Conservation (phyloP, 2,888 invertebrate genomes). For the Carterocephalus palaemon region DNA sequence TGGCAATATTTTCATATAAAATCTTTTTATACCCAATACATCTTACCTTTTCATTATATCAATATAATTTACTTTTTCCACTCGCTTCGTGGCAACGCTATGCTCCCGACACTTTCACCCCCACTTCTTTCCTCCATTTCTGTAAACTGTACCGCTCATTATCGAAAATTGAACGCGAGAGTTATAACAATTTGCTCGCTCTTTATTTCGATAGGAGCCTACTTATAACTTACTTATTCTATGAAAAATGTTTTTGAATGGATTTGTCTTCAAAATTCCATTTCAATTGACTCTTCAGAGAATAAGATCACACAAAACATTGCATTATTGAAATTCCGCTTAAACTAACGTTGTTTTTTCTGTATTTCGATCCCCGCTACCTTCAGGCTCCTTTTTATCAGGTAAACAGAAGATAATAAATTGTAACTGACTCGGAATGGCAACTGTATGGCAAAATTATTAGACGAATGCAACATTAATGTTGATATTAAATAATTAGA, state of each 20-base stretch:
- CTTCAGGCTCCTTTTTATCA: constrained; percentile 91
- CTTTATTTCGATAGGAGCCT: constrained; percentile 25
- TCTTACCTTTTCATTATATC: constrained; percentile 55
- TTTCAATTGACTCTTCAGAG: constrained; percentile 33
- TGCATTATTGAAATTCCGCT: constrained; percentile 40
- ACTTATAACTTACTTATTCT: constrained; percentile 13
- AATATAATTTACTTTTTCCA: constrained; percentile 60
- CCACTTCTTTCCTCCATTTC: constrained; percentile 41
- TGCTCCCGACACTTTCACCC: constrained; percentile 55
- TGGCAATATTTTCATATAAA: constrained; percentile 9
- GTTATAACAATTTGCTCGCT: constrained; percentile 21
- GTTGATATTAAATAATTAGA: constrained; percentile 50
- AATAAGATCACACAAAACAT: constrained; percentile 27
- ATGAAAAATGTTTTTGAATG: constrained; percentile 21
- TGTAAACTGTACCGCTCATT: constrained; percentile 31
- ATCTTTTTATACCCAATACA: constrained; percentile 24
- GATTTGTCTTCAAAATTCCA: constrained; percentile 13
- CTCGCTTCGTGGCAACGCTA: constrained; percentile 77
- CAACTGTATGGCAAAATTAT: constrained; percentile 73
- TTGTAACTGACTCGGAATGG: constrained; percentile 72
- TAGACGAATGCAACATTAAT: constrained; percentile 67
- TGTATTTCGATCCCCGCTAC: constrained; percentile 82
- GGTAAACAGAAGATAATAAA: constrained; percentile 82
- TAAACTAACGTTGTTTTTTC: constrained; percentile 79
- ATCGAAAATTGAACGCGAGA: constrained; percentile 27